Evolutionary conservation across 1,140 invertebrate species (phyloP).

Genomic region (Pantala flavescens): DNA sequence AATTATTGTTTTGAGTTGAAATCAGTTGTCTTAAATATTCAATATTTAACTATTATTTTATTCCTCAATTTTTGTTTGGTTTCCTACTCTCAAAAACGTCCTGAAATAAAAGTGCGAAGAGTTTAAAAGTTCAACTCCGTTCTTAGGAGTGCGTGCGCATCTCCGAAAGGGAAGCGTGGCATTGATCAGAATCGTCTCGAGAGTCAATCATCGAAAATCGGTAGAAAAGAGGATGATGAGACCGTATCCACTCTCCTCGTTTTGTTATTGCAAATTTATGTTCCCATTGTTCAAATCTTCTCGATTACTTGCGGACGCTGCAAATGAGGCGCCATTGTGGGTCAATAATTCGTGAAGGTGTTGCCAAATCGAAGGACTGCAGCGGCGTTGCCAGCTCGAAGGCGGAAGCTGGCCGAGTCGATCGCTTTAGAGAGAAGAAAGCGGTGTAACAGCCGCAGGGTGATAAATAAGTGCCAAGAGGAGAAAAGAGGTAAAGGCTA

Average conservation of each 20-base stretch:
- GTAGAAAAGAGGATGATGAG: neutral
- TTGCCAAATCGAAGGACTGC: neutral
- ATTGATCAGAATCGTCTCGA: too few relatives aligned
- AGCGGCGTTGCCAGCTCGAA: neutral
- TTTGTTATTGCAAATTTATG: neutral
- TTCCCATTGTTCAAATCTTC: neutral
- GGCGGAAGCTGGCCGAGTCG: neutral
- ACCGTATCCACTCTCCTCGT: neutral
- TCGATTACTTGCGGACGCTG: neutral
- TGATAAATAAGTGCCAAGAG: neutral
- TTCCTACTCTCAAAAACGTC: too few relatives aligned
- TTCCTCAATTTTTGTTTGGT: too few relatives aligned
- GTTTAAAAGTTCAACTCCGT: too few relatives aligned
- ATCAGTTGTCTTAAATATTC: too few relatives aligned
- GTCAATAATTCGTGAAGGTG: slow-evolving; percentile 2
- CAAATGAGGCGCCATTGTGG: slow-evolving; percentile 7
- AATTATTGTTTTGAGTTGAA: too few relatives aligned
- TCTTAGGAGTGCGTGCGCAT: too few relatives aligned
- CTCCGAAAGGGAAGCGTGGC: too few relatives aligned
- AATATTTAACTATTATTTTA: too few relatives aligned
- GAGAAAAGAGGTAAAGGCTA: neutral
- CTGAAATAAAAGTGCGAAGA: too few relatives aligned
- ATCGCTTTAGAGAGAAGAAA: neutral
- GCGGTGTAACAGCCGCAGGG: neutral
- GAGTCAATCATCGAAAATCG: too few relatives aligned